Percentiles rank a stretch among this genome's conserved stretches.
Evolutionary conservation across 1,140 invertebrate genomes (phyloP).

Genomic region (Pogonomyrmex californicus): DNA sequence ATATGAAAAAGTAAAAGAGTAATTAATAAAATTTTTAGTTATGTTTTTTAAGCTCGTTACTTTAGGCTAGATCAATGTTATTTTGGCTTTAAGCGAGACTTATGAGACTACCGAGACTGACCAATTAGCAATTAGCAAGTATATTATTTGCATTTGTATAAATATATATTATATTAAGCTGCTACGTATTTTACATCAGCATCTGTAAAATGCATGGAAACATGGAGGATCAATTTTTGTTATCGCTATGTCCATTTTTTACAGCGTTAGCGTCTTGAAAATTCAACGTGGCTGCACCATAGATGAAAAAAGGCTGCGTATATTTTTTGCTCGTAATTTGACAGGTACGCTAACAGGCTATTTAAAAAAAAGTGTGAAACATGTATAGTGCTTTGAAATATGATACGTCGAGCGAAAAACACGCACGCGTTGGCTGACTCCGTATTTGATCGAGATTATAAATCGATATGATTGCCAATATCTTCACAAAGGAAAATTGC

Average conservation of each 20-base stretch:
- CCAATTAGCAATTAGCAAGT: no score
- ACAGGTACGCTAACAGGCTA: constrained; percentile 2
- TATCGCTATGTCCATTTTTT: background rate
- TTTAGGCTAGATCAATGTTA: no score
- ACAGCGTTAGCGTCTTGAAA: background rate
- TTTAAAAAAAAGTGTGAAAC: background rate
- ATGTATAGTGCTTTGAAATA: constrained; percentile 8
- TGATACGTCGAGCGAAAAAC: background rate
- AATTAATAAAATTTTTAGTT: no score
- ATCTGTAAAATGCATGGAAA: no score
- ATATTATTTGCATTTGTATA: no score
- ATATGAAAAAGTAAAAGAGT: no score
- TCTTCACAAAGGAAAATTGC: background rate
- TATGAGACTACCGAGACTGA: no score
- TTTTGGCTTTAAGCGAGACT: no score
- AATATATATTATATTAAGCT: no score
- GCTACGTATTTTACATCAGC: no score
- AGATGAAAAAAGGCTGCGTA: background rate
- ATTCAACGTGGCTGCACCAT: background rate
- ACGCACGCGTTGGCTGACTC: background rate
- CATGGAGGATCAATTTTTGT: background rate
- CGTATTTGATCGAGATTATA: background rate
- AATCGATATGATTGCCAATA: background rate
- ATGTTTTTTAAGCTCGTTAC: no score
- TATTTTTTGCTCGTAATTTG: constrained; percentile 9